These are phyloP conservation scores for Sycobia sp. DNA, from an alignment of 1,140 invertebrate species.

Conservation along the genomic window DNA sequence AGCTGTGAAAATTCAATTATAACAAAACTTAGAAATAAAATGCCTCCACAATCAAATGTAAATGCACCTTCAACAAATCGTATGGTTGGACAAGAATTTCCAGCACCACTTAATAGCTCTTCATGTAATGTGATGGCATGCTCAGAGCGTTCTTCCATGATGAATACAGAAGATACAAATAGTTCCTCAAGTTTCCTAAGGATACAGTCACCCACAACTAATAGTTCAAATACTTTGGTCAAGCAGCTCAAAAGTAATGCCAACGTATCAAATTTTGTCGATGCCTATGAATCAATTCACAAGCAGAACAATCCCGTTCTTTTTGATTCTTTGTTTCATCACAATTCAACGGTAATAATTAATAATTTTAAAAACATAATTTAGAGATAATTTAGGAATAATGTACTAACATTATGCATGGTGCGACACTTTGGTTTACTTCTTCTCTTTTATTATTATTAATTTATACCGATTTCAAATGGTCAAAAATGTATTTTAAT, in stretches of 20 bases:
- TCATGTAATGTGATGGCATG: slow-evolving; percentile 23
- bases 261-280: slow-evolving; percentile 16
- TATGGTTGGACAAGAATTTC: slow-evolving; percentile 17
- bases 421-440: too few species aligned
- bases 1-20: slow-evolving; percentile 33
- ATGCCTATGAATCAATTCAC: slow-evolving; percentile 26
- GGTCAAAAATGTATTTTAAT: too few species aligned
- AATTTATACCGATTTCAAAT: too few species aligned
- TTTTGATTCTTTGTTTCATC: slow-evolving; percentile 25
- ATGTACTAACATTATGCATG: too few species aligned
- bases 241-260: slow-evolving; percentile 24
- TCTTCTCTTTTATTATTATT: too few species aligned
- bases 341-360: slow-evolving; percentile 28
- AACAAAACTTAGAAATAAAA: slow-evolving; percentile 27
- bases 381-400: too few species aligned
- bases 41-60: slow-evolving; percentile 26
- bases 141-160: slow-evolving; percentile 37
- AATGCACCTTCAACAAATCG: slow-evolving; percentile 8
- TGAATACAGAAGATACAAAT: slow-evolving; percentile 44
- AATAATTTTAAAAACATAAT: too few species aligned
- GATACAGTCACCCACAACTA: slow-evolving; percentile 56
- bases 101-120: slow-evolving; percentile 13
- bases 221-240: slow-evolving; percentile 13
- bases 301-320: slow-evolving; percentile 25
- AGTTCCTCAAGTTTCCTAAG: slow-evolving; percentile 52